These are phyloP conservation scores for Corbicula japonica DNA, from an alignment of 2,888 invertebrate species.

Conservation along the genomic window DNA sequence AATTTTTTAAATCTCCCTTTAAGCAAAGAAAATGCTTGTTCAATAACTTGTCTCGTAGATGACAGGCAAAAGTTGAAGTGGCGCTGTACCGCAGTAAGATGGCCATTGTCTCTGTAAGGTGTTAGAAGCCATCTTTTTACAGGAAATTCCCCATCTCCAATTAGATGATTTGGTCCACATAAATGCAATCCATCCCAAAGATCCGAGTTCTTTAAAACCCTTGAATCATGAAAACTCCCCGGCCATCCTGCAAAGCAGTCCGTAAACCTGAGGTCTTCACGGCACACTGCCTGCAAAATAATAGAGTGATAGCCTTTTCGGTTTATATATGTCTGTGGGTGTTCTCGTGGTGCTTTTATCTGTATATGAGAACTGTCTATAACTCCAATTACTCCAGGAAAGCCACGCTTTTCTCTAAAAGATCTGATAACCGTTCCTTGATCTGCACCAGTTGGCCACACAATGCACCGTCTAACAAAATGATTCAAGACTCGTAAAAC, in stretches of 20 bases:
- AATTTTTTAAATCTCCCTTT: constrained; percentile 51
- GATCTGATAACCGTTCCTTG: no score
- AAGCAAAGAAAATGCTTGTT: constrained; percentile 47
- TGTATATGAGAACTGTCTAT: neutral
- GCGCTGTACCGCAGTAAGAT: constrained; percentile 36
- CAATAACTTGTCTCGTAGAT: constrained; percentile 42
- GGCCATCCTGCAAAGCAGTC: constrained; percentile 41
- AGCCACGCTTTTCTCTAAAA: neutral
- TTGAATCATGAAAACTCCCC: constrained; percentile 58
- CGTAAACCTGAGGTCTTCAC: constrained; percentile 31
- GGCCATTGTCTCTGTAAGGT: constrained; percentile 61
- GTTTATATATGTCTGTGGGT: neutral
- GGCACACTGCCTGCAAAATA: neutral
- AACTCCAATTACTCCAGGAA: neutral
- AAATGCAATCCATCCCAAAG: constrained; percentile 40
- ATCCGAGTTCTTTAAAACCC: constrained; percentile 56
- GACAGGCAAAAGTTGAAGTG: constrained; percentile 54
- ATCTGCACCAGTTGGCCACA: no score
- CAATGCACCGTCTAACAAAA: no score
- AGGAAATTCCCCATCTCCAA: constrained; percentile 60
- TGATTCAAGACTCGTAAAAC: no score
- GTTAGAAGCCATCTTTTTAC: constrained; percentile 58
- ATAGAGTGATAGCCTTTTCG: constrained; percentile 1
- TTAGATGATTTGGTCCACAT: constrained; percentile 42
- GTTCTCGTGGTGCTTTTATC: neutral